phyloP scores from a whole-genome alignment of 2,888 invertebrate species.

The Fabriciana adippe region DNA sequence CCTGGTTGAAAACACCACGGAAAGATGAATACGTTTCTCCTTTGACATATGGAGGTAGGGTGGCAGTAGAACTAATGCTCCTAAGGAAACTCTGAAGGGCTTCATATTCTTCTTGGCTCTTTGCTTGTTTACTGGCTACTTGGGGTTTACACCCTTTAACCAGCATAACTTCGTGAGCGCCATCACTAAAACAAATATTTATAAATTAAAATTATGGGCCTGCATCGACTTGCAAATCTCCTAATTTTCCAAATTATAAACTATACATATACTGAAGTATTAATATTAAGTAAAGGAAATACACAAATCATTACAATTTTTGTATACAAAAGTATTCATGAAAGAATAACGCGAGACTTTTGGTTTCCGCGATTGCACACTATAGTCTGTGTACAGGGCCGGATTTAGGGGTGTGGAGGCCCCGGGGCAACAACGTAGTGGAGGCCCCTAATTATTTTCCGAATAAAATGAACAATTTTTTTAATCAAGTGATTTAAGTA shows the following conservation, averaged over 20 bases:
- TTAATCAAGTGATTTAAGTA: too few relatives aligned
- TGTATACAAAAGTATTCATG: too few relatives aligned
- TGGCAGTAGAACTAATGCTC: constrained; percentile 78
- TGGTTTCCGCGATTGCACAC: too few relatives aligned
- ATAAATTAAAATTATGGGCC: not conserved
- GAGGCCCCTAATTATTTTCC: too few relatives aligned
- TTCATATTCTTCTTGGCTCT: constrained; percentile 72
- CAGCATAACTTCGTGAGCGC: constrained; percentile 76
- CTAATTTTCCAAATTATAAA: not conserved
- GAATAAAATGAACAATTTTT: too few relatives aligned
- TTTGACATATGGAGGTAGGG: constrained; percentile 75
- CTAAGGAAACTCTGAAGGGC: constrained; percentile 76
- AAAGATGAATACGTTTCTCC: constrained; percentile 75
- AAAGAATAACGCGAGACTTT: too few relatives aligned
- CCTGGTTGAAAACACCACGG: constrained; percentile 77
- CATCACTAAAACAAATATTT: constrained; percentile 47
- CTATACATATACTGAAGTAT: not conserved
- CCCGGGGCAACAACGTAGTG: too few relatives aligned
- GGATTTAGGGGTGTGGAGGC: too few relatives aligned
- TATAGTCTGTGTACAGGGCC: too few relatives aligned
- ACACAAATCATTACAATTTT: too few relatives aligned
- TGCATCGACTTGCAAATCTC: not conserved
- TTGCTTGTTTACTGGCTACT: constrained; percentile 58
- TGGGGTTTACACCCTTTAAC: constrained; percentile 54
- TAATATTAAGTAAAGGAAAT: too few relatives aligned